Evolutionary conservation across 2,888 invertebrate species (phyloP), one percentile per base, ranked within the genome.

Genomic region (Rhyacophila evoluta): DNA sequence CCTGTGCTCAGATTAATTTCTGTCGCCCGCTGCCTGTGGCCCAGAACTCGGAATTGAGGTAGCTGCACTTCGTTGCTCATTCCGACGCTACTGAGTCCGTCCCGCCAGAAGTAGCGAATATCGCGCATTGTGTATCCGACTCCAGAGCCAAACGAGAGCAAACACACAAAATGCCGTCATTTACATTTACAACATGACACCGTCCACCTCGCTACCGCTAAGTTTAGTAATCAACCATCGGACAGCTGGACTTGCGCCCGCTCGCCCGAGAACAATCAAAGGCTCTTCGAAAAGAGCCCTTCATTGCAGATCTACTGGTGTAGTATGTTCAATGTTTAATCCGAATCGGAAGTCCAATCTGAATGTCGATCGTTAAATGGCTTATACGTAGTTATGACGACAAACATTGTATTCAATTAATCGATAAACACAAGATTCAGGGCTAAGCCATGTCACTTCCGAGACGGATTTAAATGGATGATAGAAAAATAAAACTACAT

Each of bases 81-180:
- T 90, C 96, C 96, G 91, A 98, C 97, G 91, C 97, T 96, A 90
- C 94, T 93, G 89, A 93, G 92, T 88, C 96, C 97, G 91, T 95
- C 94, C 92, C 95, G 95, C 97, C 97, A 98, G 92, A 95, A 95
- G 93, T 97, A 97, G 90, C 95, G 95, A 92, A 97, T 97, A 94
- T 97, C 97, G 93, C 95, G 95, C 96, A 96, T 97, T 92, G 97
- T 97, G 94, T 97, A 97, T 93, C 97, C 97, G 94, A 97, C 97
- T 97, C 91, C 89, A 89, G 89, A 89, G 89, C 89, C 90, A 90
- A 89, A 89, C 81, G 76, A 81, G 81, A 81, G 81, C 81, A 81
- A 81, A 81, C 81, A 81, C 80, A 80, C 80, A 81, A 81, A 81
- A 81, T 76, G 79, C 80, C 80, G 80, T 82, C 80, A 80, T 82